Percentiles rank a stretch among this genome's conserved stretches.
These are phyloP conservation scores for Pampusana beccarii DNA, from an alignment of 2,113 vertebrate genomes.

Conservation along the genomic window DNA sequence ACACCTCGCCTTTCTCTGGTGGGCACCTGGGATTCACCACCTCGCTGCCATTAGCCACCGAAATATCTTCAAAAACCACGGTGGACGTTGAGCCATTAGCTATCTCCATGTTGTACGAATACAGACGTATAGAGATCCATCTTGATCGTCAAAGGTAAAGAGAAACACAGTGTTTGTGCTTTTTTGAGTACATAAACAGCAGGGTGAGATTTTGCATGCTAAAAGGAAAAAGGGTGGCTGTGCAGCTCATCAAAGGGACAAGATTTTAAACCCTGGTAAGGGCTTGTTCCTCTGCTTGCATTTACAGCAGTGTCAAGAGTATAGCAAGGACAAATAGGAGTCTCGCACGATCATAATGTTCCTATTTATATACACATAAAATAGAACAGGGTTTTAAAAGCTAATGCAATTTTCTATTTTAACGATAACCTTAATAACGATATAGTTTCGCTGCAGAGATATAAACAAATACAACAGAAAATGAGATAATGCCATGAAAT, in stretches of 20 bases:
- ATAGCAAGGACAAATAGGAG: conserved; percentile 28
- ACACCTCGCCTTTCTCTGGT: fast-evolving
- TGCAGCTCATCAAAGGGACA: neutral
- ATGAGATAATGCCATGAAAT: conserved; percentile 29
- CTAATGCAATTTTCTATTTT: conserved; percentile 52
- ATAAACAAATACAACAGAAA: conserved; percentile 57
- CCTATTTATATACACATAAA: conserved; percentile 59
- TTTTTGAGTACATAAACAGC: neutral
- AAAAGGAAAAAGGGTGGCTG: neutral
- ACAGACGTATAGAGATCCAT: neutral
- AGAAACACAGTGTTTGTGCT: neutral
- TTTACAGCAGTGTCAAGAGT: conserved; percentile 39
- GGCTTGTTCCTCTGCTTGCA: neutral
- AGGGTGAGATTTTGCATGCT: neutral
- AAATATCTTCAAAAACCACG: no score
- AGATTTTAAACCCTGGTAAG: neutral
- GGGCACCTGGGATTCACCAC: neutral
- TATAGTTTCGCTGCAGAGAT: conserved; percentile 40
- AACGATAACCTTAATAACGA: conserved; percentile 61
- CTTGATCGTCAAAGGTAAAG: neutral
- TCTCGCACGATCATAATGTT: conserved; percentile 21
- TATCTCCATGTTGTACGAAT: neutral
- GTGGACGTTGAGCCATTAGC: neutral
- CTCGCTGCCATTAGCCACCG: neutral
- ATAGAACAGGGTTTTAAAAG: conserved; percentile 56